Evolutionary conservation across 1,140 invertebrate species (phyloP), one percentile per base, ranked within the genome.

Genomic region (Cyclina sinensis): DNA sequence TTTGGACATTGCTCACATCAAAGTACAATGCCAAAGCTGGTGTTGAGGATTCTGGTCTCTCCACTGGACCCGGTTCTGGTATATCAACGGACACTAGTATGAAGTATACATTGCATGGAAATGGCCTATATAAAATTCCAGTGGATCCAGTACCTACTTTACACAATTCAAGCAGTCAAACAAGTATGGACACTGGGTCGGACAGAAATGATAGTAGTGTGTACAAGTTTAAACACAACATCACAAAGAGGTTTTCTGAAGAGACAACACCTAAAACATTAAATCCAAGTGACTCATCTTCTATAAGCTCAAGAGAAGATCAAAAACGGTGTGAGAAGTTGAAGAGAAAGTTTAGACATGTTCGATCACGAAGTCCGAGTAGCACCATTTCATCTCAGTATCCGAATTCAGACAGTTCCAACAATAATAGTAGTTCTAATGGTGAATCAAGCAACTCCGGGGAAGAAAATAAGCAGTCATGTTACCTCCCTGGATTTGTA

Each of bases 161-260:
- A 54, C 37, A 79, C 73, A 46, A 83, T 83, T 68, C 79, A 21
- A 79, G 46, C 37, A 65, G 62, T 78, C 39, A 48, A 21, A 54
- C 27, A 18, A 65, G 65, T 46, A 68, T 82, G 43, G 65, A 76
- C 46, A 84, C 51, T 30, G 24, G 16, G 24, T 76, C 54, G 35
- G 88, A 62, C 89, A 90, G 59, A 89, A 90, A 91, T 30, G 86
- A 91, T 46, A 83, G 89, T 54, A 92, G 92, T 90, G 97, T 96
- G 70, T 99, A 99, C 96, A 99, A 99, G 96, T 99, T 99, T 95
- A 99, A 99, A 96, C 99, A 98, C 91, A 98, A 98, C 90, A 99
- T 99, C 87, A 98, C 99, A 91, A 97, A 98, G 93, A 96, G 98
- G 68, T 99, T 99, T 93, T 95, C 94, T 21, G 93, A 95, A 39